Percentiles rank a stretch among this genome's conserved stretches.
Evolutionary conservation across 2,797 vertebrate genomes (phyloP).

Genomic region (Macrochelys suwanniensis): DNA sequence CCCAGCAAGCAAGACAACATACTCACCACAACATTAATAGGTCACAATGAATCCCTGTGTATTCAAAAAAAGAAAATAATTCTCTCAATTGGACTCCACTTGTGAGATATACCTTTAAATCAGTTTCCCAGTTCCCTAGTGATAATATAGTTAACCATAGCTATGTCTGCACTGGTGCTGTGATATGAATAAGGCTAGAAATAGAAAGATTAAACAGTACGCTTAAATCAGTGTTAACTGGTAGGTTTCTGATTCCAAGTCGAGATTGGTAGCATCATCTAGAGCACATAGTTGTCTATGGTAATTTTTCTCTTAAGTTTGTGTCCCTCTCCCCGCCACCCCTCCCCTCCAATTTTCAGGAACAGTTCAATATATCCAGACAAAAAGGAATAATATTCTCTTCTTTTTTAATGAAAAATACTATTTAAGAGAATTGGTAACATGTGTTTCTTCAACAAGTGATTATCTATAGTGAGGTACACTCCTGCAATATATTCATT

Average conservation of each 20-base stretch:
- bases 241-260: neutral
- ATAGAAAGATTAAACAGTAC: neutral
- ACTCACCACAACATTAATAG: neutral
- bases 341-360: neutral
- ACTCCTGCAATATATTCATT: neutral
- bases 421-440: fast-evolving
- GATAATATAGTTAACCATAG: neutral
- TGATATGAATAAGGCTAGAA: neutral
- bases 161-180: neutral
- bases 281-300: neutral
- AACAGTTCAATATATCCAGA: fast-evolving
- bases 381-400: fast-evolving
- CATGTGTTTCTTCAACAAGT: fast-evolving
- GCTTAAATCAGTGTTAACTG: neutral
- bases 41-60: neutral
- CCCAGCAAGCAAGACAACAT: neutral
- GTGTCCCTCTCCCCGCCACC: neutral
- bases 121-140: neutral
- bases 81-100: neutral
- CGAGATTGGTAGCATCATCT: neutral
- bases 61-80: neutral
- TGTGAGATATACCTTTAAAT: neutral
- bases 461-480: neutral
- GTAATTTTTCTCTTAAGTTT: neutral
- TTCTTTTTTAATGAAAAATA: too few species aligned